These are phyloP conservation scores for Lethrus apterus DNA, from an alignment of 1,140 invertebrate genomes.

Conservation along the genomic window DNA sequence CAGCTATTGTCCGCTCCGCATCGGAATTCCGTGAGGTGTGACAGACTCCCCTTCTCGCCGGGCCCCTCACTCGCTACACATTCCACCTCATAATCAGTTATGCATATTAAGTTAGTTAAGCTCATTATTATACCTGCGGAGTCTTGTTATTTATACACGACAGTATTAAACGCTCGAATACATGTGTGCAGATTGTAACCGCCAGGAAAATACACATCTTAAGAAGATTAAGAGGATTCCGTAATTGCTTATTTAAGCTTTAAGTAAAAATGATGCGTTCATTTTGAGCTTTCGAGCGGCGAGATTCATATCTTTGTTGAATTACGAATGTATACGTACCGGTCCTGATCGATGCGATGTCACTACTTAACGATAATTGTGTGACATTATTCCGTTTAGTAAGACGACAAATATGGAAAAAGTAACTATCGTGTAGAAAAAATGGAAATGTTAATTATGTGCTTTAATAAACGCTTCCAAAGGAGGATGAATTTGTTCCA, in stretches of 20 bases:
- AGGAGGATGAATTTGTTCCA: too few species aligned
- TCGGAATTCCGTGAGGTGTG: slow-evolving; percentile 36
- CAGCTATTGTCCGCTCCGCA: slow-evolving; percentile 26
- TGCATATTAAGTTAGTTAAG: slow-evolving; percentile 41
- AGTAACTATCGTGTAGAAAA: too few species aligned
- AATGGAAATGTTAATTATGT: too few species aligned
- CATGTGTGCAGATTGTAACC: slow-evolving; percentile 15
- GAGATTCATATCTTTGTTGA: too few species aligned
- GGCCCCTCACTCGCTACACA: slow-evolving; percentile 24
- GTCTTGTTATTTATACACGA: slow-evolving; percentile 38
- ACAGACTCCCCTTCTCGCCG: slow-evolving; percentile 16
- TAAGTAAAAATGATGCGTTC: slow-evolving; percentile 15
- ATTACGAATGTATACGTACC: too few species aligned
- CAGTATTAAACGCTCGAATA: slow-evolving; percentile 28
- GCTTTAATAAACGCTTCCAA: too few species aligned
- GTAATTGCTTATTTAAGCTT: slow-evolving; percentile 24
- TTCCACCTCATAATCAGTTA: slow-evolving; percentile 39
- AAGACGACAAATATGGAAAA: too few species aligned
- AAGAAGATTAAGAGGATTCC: slow-evolving; percentile 26
- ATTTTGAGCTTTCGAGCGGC: too few species aligned
- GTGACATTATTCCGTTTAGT: too few species aligned
- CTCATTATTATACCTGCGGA: slow-evolving; percentile 39
- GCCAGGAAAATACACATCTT: slow-evolving; percentile 13
- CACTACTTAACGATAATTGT: too few species aligned
- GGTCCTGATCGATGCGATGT: too few species aligned